phyloP scores from a whole-genome alignment of 2,797 vertebrate species.

The Myotis daubentonii region DNA sequence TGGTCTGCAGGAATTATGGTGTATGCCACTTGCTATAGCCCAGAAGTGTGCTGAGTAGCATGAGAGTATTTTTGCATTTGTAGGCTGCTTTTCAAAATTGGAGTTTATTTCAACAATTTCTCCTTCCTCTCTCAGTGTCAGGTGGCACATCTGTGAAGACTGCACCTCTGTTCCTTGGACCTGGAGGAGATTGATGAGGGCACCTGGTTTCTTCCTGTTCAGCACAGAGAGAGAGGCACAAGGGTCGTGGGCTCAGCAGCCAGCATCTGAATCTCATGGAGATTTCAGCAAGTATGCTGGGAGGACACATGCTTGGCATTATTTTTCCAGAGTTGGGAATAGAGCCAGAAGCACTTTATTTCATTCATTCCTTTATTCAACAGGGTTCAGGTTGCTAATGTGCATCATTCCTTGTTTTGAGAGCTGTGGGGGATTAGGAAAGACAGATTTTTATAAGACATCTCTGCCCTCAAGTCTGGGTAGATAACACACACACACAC shows the following conservation, averaged over 20 bases:
- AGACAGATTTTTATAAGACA: constrained; percentile 31
- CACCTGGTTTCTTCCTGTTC: constrained; percentile 36
- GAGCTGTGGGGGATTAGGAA: not conserved
- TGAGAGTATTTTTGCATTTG: constrained; percentile 19
- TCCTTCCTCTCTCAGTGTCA: constrained; percentile 53
- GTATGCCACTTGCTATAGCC: not conserved
- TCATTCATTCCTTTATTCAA: constrained; percentile 77
- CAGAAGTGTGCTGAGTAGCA: not conserved
- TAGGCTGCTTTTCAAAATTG: constrained; percentile 48
- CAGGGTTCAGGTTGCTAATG: constrained; percentile 62
- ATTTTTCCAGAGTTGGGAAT: constrained; percentile 72
- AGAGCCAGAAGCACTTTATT: constrained; percentile 71
- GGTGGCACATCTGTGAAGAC: constrained; percentile 45
- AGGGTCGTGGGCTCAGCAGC: constrained; percentile 52
- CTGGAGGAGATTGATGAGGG: not conserved
- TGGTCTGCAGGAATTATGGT: not conserved
- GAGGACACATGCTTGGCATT: constrained; percentile 77
- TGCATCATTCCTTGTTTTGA: constrained; percentile 61
- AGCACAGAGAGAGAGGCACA: not conserved
- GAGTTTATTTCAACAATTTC: constrained; percentile 42
- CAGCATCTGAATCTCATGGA: constrained; percentile 62
- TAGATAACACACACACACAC: not conserved
- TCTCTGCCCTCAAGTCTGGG: not conserved
- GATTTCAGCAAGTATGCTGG: constrained; percentile 68
- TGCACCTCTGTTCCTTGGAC: not conserved